Percentiles rank a stretch among this genome's conserved stretches.
phyloP scores from a whole-genome alignment of 2,888 invertebrate genomes.

The Neocrepidodera transversa region DNA sequence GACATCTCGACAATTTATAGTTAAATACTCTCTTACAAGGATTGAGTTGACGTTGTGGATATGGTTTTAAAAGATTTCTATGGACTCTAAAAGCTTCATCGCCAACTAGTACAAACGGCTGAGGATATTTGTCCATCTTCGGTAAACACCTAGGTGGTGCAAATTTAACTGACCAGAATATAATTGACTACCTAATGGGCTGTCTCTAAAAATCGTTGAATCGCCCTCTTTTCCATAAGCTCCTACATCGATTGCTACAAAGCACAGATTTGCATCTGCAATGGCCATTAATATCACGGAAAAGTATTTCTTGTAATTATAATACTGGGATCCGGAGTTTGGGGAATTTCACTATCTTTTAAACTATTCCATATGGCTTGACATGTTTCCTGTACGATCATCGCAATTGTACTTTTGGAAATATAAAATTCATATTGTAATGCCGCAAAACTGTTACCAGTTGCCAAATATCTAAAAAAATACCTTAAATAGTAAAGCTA shows the following conservation, averaged over 20 bases:
- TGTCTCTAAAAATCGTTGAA: slow-evolving; percentile 29
- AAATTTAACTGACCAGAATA: slow-evolving; percentile 29
- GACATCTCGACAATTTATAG: slow-evolving; percentile 33
- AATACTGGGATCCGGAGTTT: slow-evolving; percentile 32
- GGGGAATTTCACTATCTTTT: slow-evolving; percentile 30
- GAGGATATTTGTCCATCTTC: slow-evolving; percentile 6
- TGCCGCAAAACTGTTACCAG: slow-evolving; percentile 30
- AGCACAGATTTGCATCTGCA: slow-evolving; percentile 39
- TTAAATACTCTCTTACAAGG: slow-evolving; percentile 34
- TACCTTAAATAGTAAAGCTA: not conserved
- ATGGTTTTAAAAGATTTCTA: slow-evolving; percentile 9
- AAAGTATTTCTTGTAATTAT: slow-evolving; percentile 38
- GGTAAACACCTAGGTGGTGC: slow-evolving; percentile 29
- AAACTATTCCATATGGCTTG: too few relatives aligned
- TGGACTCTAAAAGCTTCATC: slow-evolving; percentile 8
- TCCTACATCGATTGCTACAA: slow-evolving; percentile 37
- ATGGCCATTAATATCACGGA: slow-evolving; percentile 39
- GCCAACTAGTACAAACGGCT: slow-evolving; percentile 13
- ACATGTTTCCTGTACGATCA: slow-evolving; percentile 33
- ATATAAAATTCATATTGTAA: slow-evolving; percentile 32
- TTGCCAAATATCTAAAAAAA: slow-evolving; percentile 34
- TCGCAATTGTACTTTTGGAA: slow-evolving; percentile 31
- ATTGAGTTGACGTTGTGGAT: slow-evolving; percentile 4
- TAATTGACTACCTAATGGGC: slow-evolving; percentile 32
- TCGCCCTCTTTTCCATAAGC: slow-evolving; percentile 32